These are phyloP conservation scores for Ceratina calcarata DNA, from an alignment of 1,140 invertebrate genomes.

Conservation along the genomic window DNA sequence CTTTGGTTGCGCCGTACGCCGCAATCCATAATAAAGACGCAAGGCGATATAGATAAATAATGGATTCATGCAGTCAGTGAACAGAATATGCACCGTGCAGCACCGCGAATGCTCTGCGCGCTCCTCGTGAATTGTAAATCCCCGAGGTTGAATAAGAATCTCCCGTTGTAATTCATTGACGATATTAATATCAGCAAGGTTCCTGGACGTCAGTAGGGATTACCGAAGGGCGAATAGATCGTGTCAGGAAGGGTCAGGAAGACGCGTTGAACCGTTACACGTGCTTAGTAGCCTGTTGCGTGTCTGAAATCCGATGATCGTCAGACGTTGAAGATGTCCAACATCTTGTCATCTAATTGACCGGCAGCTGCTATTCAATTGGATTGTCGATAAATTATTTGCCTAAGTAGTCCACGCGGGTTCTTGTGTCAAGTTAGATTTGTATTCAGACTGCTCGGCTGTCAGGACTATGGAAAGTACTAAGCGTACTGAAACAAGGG, in stretches of 20 bases:
- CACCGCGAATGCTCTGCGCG: background rate
- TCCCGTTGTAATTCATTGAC: too few species aligned
- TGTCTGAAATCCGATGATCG: background rate
- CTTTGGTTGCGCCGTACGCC: constrained; percentile 4
- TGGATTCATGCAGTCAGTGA: background rate
- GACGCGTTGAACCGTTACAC: constrained; percentile 19
- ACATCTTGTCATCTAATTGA: background rate
- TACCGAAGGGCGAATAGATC: constrained; percentile 7
- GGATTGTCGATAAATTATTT: too few species aligned
- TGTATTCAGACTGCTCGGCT: background rate
- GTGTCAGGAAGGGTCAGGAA: background rate
- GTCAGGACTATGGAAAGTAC: background rate
- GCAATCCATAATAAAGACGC: constrained; percentile 14
- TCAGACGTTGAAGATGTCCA: constrained; percentile 1
- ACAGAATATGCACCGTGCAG: too few species aligned
- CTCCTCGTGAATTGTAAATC: too few species aligned
- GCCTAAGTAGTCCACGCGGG: too few species aligned
- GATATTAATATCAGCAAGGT: too few species aligned
- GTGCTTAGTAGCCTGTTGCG: constrained; percentile 7
- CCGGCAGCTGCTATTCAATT: too few species aligned
- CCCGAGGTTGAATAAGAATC: too few species aligned
- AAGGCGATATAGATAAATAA: background rate
- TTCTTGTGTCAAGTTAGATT: background rate
- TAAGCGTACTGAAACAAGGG: background rate
- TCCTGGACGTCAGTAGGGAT: background rate